Base-by-base conservation (phyloP, 2,888 invertebrate species). In the Rhingia campestris region DNA sequence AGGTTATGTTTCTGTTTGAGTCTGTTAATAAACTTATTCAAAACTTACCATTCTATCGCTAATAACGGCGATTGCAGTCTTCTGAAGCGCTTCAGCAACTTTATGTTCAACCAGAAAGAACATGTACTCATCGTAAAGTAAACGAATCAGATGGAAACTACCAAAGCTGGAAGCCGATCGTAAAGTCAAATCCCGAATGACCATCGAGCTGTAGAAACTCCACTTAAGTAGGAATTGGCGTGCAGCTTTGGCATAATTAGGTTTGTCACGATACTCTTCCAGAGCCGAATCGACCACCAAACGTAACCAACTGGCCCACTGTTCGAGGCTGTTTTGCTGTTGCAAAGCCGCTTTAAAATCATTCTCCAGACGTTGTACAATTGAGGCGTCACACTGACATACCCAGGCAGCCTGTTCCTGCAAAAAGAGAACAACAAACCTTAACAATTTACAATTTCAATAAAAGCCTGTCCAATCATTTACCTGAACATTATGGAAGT, bases 111-210 rank as follows among this genome's bases (percentile, higher is more conserved):
- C 97, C 88, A 99, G 93, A 92, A 98, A 99, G 92, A 98, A 98
- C 96, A 99, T 99, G 92, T 99, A 99, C 92, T 99, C 99, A 92
- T 99, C 99, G 92, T 98, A 99, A 76, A 99, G 94, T 89, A 99
- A 94, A 54, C 99, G 95, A 89, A 99, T 97, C 87, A 99, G 94
- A 92, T 99, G 99, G 93, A 99, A 99, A 86, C 98, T 98, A 66
- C 99, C 99, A 92, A 99, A 99, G 92, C 98, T 98, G 30, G 98
- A 97, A 45, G 99, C 99, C 81, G 98, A 98, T 87, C 97, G 93
- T 86, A 99, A 93, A 53, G 99, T 99, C 86, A 99, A 94, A 92
- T 99, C 99, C 58, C 99, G 94, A 88, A 99, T 99, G 76, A 99
- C 98, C 95, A 99, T 97, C 73, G 99, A 99, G 91, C 98, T 97